Evolutionary conservation across 2,888 invertebrate genomes (phyloP), one percentile per base, ranked within the genome.

Genomic region (Lasioglossum pauxillum): DNA sequence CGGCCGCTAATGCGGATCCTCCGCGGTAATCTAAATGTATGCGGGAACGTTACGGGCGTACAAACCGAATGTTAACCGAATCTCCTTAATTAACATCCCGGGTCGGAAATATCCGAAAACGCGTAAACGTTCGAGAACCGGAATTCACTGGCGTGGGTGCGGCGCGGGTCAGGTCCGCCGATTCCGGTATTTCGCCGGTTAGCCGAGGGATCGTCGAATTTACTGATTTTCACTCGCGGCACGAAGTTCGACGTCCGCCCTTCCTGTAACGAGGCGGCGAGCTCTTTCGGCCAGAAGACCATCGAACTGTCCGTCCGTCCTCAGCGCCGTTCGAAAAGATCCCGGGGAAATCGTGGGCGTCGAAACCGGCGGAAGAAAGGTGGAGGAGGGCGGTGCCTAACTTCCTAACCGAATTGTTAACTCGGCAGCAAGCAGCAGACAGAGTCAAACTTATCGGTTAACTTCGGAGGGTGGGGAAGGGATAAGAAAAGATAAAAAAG

Each of bases 341-440:
- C 86, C 76, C 53, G 73, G 38, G 81, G 80, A 77, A 76, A 77
- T 46, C 75, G 77, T 78, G 75, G 78, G 49, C 79, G 75, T 16
- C 5, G 27, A 27, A n/a, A n/a, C 16, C 46, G 10, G 53, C 41
- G 83, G 85, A 77, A 69, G 69, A 41, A 38, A 80, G 78, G 74
- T 19, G 67, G 53, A 53, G 3, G 71, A 82, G 86, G 85, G 82
- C 78, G 82, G 82, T 57, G 87, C 84, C 87, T 90, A 94, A 94
- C 92, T 94, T 93, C 91, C 89, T 93, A 94, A 94, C 94, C 93
- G 92, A 94, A 94, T 94, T 94, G 94, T 94, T 92, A 93, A 94
- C 92, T 94, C 90, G 91, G 82, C 89, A 83, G 87, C 84, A 88
- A 85, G 85, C 77, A 86, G 81, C 84, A 89, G 90, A 88, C 90